Evolutionary conservation across 1,140 invertebrate genomes (phyloP).

Genomic region (Apis dorsata): DNA sequence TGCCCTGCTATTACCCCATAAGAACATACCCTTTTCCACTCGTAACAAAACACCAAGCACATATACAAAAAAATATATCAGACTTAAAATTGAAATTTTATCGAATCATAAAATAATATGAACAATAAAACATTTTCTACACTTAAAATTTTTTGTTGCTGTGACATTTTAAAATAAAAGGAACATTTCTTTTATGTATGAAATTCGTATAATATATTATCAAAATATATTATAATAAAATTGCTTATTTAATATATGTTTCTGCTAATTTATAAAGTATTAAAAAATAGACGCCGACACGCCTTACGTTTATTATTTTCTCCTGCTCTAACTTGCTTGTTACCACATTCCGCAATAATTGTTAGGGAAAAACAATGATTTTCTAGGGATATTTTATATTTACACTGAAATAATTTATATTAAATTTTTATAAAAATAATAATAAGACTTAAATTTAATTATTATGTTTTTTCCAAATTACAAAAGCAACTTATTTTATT

Average conservation of each 20-base stretch:
- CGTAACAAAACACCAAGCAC: conserved; percentile 39
- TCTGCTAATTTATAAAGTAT: conserved; percentile 14
- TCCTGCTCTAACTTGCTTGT: conserved; percentile 55
- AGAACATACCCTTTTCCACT: conserved; percentile 65
- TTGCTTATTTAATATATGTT: background rate
- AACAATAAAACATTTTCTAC: conserved; percentile 38
- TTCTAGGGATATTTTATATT: conserved; percentile 48
- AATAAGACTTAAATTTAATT: background rate
- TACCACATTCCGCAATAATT: conserved; percentile 64
- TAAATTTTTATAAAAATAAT: background rate
- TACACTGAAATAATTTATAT: background rate
- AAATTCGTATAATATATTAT: background rate
- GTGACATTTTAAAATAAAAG: conserved; percentile 1
- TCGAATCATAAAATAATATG: conserved; percentile 14
- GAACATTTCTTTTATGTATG: background rate
- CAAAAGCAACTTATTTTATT: background rate
- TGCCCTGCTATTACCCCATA: conserved; percentile 69
- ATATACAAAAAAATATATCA: conserved; percentile 46
- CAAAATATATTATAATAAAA: background rate
- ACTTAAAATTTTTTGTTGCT: background rate
- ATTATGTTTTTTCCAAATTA: background rate
- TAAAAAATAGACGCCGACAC: conserved; percentile 72
- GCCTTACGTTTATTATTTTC: conserved; percentile 72
- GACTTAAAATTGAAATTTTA: conserved; percentile 10
- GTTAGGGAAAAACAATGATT: conserved; percentile 44